These are phyloP conservation scores for Linepithema humile DNA, from an alignment of 1,140 invertebrate genomes.

Conservation along the genomic window DNA sequence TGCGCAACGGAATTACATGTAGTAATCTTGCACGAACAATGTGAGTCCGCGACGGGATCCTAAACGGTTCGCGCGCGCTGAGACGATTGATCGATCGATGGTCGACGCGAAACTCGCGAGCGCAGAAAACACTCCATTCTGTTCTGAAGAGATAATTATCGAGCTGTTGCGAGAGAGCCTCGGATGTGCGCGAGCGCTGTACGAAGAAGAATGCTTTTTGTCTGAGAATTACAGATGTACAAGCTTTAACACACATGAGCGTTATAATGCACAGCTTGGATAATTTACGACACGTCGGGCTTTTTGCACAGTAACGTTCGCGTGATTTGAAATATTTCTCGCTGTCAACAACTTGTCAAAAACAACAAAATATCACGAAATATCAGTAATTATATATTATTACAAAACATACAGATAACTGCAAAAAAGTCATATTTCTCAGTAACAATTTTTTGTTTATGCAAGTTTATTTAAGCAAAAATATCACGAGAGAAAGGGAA, in stretches of 20 bases:
- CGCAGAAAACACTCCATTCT: constrained; percentile 18
- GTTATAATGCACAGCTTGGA: neutral
- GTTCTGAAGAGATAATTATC: constrained; percentile 47
- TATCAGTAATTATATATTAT: too few species aligned
- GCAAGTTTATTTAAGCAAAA: neutral
- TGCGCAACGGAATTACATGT: constrained; percentile 71
- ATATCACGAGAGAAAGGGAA: too few species aligned
- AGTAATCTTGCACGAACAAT: constrained; percentile 46
- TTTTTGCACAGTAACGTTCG: neutral
- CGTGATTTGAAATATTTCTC: neutral
- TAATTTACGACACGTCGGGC: constrained; percentile 10
- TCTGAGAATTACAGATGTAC: neutral
- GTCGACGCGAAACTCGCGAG: constrained; percentile 6
- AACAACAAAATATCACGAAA: neutral
- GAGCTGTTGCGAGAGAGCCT: neutral
- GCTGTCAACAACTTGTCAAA: neutral
- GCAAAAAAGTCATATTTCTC: too few species aligned
- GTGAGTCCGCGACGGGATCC: constrained; percentile 9
- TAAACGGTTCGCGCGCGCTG: constrained; percentile 28
- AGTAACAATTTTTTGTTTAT: neutral
- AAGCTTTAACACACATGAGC: neutral
- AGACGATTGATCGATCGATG: constrained; percentile 45
- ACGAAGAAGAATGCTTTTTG: constrained; percentile 11
- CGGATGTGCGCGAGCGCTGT: neutral
- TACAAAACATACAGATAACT: too few species aligned